These are phyloP conservation scores for Acanthopleura granulata DNA, from an alignment of 2,888 invertebrate genomes.

Conservation along the genomic window DNA sequence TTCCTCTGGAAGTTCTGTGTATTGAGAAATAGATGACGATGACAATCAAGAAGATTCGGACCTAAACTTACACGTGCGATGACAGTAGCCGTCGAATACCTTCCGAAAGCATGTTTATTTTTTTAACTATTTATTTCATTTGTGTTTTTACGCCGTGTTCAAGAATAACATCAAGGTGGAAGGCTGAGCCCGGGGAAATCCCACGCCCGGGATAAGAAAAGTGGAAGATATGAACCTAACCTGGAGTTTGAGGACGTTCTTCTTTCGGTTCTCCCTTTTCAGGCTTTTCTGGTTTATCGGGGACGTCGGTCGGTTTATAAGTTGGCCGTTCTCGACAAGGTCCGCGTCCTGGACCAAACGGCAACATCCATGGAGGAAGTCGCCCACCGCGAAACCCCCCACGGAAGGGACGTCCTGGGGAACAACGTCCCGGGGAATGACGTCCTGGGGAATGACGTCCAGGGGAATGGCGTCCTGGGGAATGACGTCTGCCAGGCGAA, in stretches of 20 bases:
- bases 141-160: no score
- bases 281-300: neutral
- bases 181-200: no score
- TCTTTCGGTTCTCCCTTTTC: neutral
- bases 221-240: neutral
- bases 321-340: constrained; percentile 11
- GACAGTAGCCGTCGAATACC: no score
- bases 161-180: no score
- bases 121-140: no score
- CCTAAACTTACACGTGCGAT: no score
- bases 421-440: neutral
- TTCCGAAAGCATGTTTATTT: no score
- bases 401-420: neutral
- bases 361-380: neutral
- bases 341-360: neutral
- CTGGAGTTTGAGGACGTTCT: constrained; percentile 3
- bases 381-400: neutral
- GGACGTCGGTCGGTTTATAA: neutral
- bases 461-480: neutral
- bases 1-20: neutral
- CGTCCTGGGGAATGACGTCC: constrained; percentile 9
- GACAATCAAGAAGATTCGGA: no score
- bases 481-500: constrained; percentile 10
- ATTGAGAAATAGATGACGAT: no score
- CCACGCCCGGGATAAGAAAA: no score